These are phyloP conservation scores for Petrocephalus microphthalmus DNA, from an alignment of 2,113 vertebrate genomes.

Conservation along the genomic window DNA sequence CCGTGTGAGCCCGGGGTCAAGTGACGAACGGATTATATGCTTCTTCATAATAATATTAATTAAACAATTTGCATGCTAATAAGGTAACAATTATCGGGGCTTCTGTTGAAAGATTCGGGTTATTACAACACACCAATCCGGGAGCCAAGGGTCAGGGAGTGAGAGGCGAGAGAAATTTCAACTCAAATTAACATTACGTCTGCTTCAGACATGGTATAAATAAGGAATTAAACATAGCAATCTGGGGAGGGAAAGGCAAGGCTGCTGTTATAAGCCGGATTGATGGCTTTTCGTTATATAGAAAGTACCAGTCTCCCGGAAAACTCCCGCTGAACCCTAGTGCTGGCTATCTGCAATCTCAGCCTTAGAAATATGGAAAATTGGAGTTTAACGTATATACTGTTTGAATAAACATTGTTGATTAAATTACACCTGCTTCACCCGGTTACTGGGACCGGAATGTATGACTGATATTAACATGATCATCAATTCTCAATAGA, in stretches of 20 bases:
- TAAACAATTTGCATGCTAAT: constrained; percentile 99
- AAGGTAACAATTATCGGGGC: constrained; percentile 99
- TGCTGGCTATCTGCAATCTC: constrained; percentile 62
- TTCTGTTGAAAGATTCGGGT: constrained; percentile 99
- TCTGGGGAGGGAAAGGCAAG: constrained; percentile 66
- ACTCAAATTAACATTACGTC: constrained; percentile 99
- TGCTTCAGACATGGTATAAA: constrained; percentile 98
- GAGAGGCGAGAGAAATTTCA: constrained; percentile 97
- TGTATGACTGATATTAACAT: not conserved
- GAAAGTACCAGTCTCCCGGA: constrained; percentile 65
- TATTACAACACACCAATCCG: constrained; percentile 99
- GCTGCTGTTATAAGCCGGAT: constrained; percentile 57
- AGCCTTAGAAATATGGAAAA: constrained; percentile 50
- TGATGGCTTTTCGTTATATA: constrained; percentile 76
- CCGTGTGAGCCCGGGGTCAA: constrained; percentile 96
- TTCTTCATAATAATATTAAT: constrained; percentile 99
- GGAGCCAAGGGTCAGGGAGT: constrained; percentile 94
- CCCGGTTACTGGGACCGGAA: not conserved
- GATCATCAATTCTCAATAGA: not conserved
- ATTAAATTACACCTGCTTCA: not conserved
- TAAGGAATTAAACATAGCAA: constrained; percentile 99
- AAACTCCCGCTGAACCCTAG: constrained; percentile 60
- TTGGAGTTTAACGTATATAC: constrained; percentile 78
- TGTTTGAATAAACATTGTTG: constrained; percentile 54
- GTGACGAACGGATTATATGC: constrained; percentile 99